Percentiles rank a stretch among this genome's conserved stretches.
These are phyloP conservation scores for Paracyprichromis sp. DNA, from an alignment of 2,113 vertebrate species.

Conservation along the genomic window DNA sequence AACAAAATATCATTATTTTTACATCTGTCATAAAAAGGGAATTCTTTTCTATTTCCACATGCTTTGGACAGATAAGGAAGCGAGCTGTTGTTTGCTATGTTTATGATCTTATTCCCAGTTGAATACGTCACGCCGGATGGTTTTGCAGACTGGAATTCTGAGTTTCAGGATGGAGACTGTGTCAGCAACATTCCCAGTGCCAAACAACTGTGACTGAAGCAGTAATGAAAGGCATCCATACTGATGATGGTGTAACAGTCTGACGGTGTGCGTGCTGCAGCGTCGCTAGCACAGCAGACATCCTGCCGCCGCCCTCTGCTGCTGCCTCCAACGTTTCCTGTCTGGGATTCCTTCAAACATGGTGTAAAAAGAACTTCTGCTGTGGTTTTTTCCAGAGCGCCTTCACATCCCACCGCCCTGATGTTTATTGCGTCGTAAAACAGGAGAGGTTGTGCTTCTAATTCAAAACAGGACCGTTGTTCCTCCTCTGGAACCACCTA, in stretches of 20 bases:
- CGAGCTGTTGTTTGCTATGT: not conserved
- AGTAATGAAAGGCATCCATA: not conserved
- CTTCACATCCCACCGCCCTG: not conserved
- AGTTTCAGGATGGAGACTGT: not conserved
- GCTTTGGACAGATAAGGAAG: not conserved
- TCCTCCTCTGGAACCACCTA: not conserved
- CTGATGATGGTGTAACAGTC: not conserved
- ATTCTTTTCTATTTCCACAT: fast-evolving
- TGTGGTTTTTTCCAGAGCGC: not conserved
- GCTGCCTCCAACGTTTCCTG: not conserved
- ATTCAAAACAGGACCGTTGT: constrained; percentile 3
- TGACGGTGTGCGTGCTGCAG: not conserved
- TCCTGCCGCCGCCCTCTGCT: not conserved
- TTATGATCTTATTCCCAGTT: not conserved
- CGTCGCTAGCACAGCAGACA: not conserved
- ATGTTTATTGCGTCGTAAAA: constrained; percentile 41
- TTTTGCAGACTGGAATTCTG: not conserved
- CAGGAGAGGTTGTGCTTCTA: not conserved
- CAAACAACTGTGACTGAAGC: not conserved
- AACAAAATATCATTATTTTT: not conserved
- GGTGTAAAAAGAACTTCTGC: constrained; percentile 13
- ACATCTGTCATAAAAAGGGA: not conserved
- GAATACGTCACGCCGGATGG: not conserved
- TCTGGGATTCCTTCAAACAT: constrained; percentile 8
- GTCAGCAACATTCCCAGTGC: not conserved